Conservation (phyloP, 2,113 vertebrate genomes). For the Hemiscyllium ocellatum region DNA sequence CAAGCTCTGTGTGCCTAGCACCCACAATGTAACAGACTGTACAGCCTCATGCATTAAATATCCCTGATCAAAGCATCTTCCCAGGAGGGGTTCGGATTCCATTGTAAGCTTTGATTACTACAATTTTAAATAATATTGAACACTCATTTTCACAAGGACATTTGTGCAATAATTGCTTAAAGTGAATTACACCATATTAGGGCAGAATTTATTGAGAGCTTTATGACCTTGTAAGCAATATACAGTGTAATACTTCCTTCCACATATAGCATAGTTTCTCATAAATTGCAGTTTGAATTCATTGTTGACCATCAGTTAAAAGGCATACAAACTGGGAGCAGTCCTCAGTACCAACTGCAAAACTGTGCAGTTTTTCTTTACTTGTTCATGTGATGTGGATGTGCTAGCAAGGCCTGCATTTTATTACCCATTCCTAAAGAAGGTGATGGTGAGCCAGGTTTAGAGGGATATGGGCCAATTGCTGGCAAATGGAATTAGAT, state of each 20-base stretch:
- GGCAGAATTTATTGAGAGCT: not conserved
- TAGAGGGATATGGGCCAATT: too few species aligned
- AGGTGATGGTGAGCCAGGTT: not conserved
- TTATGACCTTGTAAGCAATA: not conserved
- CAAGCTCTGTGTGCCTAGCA: not conserved
- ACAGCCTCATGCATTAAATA: not conserved
- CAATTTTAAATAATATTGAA: not conserved
- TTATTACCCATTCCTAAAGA: not conserved
- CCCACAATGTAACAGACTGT: not conserved
- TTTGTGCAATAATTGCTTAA: not conserved
- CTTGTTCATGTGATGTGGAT: not conserved
- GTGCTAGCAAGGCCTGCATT: not conserved
- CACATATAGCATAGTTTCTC: not conserved
- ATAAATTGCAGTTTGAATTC: constrained; percentile 3
- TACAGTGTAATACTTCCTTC: not conserved
- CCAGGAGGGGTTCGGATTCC: not conserved
- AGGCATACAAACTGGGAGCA: not conserved
- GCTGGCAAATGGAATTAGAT: too few species aligned
- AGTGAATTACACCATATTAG: not conserved
- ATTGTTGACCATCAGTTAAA: not conserved
- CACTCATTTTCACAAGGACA: not conserved
- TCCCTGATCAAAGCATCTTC: not conserved
- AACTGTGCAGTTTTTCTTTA: not conserved
- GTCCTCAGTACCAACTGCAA: not conserved
- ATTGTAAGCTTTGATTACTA: not conserved